phyloP scores from a whole-genome alignment of 2,797 vertebrate species.

The Simalia tracyae region DNA sequence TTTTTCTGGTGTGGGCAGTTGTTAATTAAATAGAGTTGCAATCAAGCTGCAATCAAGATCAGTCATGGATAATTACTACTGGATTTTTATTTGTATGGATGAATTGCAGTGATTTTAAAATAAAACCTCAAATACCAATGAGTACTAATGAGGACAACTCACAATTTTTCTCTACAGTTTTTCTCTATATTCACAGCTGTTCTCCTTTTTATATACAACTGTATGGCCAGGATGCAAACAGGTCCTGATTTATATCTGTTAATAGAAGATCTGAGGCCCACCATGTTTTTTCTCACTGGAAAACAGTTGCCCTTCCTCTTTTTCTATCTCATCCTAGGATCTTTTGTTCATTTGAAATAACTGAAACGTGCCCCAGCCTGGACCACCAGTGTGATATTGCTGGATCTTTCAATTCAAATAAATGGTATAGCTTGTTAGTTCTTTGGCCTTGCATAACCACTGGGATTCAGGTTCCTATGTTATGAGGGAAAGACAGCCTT shows the following conservation, averaged over 20 bases:
- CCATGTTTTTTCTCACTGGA: not conserved
- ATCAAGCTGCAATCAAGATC: not conserved
- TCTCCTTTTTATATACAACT: not conserved
- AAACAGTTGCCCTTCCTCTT: not conserved
- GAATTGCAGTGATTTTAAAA: not conserved
- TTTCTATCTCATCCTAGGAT: not conserved
- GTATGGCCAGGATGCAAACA: not conserved
- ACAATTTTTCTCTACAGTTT: not conserved
- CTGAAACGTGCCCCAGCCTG: not conserved
- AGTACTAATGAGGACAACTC: not conserved
- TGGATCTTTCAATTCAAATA: not conserved
- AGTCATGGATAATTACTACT: not conserved
- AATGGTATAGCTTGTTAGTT: not conserved
- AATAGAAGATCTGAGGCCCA: not conserved
- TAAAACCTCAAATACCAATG: not conserved
- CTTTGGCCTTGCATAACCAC: not conserved
- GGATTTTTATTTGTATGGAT: not conserved
- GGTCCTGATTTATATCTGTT: not conserved
- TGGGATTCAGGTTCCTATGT: not conserved
- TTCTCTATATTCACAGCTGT: not conserved
- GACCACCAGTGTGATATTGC: not conserved
- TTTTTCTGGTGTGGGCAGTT: not conserved
- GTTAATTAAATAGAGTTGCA: not conserved
- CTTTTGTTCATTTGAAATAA: not conserved
- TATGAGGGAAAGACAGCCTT: not conserved